A percentile compares a stretch with the other conserved stretches of the same genome.
These are phyloP conservation scores for Ditylenchus dipsaci DNA, from an alignment of 1,140 invertebrate genomes.

Conservation along the genomic window DNA sequence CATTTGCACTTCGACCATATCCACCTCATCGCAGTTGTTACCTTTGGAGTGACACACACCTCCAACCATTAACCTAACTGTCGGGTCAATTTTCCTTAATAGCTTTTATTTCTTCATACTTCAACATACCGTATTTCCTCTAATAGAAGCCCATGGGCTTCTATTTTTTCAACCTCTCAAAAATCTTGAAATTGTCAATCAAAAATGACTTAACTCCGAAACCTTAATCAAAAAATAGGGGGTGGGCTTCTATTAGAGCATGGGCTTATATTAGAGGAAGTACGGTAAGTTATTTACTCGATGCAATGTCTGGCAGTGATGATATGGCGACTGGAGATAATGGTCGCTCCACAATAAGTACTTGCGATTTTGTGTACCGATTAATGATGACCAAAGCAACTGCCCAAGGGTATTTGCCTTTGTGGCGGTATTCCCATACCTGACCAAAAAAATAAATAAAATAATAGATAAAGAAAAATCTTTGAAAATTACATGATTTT, in stretches of 20 bases:
- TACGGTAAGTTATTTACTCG: not conserved
- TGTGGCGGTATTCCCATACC: not conserved
- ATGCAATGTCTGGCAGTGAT: not conserved
- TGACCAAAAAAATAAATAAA: not conserved
- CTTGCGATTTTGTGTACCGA: not conserved
- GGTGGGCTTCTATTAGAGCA: too few species aligned
- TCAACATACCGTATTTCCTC: too few species aligned
- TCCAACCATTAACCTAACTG: not conserved
- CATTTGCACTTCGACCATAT: not conserved
- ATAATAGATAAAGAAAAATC: too few species aligned
- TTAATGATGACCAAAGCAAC: not conserved
- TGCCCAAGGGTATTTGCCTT: conserved; percentile 2
- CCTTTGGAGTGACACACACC: not conserved
- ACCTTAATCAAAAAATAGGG: too few species aligned
- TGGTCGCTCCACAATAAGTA: not conserved
- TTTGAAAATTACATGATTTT: too few species aligned
- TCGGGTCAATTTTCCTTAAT: too few species aligned
- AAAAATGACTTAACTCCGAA: too few species aligned
- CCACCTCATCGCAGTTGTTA: not conserved
- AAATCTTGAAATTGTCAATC: too few species aligned
- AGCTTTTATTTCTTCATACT: too few species aligned
- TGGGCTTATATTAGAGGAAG: too few species aligned
- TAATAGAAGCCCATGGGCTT: too few species aligned
- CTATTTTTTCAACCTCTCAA: too few species aligned
- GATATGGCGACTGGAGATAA: not conserved